Conservation (phyloP, 1,140 invertebrate species). For the Drosophila eugracilis region DNA sequence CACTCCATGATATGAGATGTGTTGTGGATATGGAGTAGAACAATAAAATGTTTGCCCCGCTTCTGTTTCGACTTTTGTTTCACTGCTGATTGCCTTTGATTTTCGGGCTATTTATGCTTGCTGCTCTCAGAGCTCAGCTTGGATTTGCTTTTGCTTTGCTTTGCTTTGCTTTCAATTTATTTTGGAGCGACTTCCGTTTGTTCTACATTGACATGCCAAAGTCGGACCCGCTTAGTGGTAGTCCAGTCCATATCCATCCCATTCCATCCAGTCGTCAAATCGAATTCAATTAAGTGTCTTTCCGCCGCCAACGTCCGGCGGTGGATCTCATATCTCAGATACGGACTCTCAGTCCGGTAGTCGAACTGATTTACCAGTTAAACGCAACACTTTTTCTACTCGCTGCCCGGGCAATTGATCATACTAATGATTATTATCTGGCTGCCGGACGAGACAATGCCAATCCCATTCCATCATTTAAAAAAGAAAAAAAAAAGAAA, state of each 20-base stretch:
- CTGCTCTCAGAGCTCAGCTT: constrained; percentile 47
- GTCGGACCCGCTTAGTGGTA: constrained; percentile 31
- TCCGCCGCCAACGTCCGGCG: constrained; percentile 73
- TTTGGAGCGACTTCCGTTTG: constrained; percentile 77
- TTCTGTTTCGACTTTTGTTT: constrained; percentile 43
- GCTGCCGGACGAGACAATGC: constrained; percentile 39
- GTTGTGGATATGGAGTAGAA: constrained; percentile 25
- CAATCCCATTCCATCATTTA: constrained; percentile 18
- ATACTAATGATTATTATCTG: constrained; percentile 81
- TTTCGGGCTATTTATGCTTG: constrained; percentile 46
- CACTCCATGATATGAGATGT: too few species aligned
- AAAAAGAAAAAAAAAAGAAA: constrained; percentile 1
- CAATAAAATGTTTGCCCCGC: constrained; percentile 58
- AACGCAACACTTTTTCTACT: constrained; percentile 80
- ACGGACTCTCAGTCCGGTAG: constrained; percentile 4
- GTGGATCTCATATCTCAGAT: constrained; percentile 30
- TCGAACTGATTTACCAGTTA: constrained; percentile 78
- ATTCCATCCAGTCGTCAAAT: constrained; percentile 62
- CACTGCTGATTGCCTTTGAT: constrained; percentile 45
- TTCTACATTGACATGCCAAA: constrained; percentile 75
- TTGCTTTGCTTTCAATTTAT: constrained; percentile 75
- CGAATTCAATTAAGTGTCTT: constrained; percentile 81
- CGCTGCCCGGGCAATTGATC: constrained; percentile 63
- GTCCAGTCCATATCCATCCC: constrained; percentile 2
- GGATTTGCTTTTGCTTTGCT: constrained; percentile 27